Evolutionary conservation across 1,140 invertebrate genomes (phyloP).

Genomic region (Aricia agestis): DNA sequence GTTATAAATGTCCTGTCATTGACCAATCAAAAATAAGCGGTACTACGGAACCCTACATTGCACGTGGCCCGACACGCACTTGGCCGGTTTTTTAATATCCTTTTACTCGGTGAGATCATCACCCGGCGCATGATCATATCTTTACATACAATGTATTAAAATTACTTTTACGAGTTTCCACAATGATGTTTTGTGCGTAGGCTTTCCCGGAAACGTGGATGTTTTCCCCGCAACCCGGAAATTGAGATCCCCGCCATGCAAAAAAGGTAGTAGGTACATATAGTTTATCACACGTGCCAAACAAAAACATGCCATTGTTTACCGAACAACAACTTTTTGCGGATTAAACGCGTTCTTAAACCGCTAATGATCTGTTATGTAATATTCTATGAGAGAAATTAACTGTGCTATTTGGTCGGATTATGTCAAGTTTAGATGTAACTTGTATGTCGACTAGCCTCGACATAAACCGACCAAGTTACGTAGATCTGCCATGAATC

Average conservation of each 20-base stretch:
- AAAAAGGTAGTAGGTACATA: background rate
- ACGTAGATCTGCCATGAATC: too few relatives aligned
- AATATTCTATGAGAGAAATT: too few relatives aligned
- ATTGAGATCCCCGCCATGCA: background rate
- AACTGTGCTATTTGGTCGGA: too few relatives aligned
- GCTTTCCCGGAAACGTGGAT: background rate
- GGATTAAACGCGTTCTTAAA: background rate
- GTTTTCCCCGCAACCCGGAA: background rate
- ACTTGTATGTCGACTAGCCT: too few relatives aligned
- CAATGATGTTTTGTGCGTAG: background rate
- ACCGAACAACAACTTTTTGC: background rate
- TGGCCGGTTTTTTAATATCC: too few relatives aligned
- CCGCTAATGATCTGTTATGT: too few relatives aligned
- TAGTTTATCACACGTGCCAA: background rate
- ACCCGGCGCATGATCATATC: background rate
- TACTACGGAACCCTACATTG: too few relatives aligned
- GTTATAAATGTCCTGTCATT: too few relatives aligned
- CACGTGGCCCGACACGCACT: too few relatives aligned
- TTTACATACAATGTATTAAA: background rate
- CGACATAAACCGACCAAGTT: too few relatives aligned
- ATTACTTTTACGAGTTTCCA: background rate
- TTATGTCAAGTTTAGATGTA: too few relatives aligned
- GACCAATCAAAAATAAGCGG: too few relatives aligned
- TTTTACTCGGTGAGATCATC: background rate
- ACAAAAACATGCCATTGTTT: slow-evolving; percentile 1